These are phyloP conservation scores for Plectropomus leopardus DNA, from an alignment of 2,113 vertebrate species.

Conservation along the genomic window DNA sequence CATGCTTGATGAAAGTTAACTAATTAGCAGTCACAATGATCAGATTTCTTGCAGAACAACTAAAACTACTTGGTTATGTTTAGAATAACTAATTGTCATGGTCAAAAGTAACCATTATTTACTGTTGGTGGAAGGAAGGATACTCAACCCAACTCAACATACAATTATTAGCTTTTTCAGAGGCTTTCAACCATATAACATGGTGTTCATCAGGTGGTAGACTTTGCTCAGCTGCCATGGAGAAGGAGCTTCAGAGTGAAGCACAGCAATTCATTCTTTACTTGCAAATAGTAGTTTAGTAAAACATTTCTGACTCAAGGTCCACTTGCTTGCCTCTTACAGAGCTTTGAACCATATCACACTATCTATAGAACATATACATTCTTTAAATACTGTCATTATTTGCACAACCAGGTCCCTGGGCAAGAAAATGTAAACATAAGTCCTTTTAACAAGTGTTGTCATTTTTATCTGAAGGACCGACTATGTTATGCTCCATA, in stretches of 20 bases:
- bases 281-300: neutral
- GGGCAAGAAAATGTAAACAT: neutral
- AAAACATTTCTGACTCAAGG: neutral
- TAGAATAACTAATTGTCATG: neutral
- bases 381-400: neutral
- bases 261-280: neutral
- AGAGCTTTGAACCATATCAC: neutral
- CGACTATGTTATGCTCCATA: too few species aligned
- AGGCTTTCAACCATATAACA: neutral
- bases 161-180: neutral
- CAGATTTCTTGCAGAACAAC: neutral
- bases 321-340: neutral
- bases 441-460: neutral
- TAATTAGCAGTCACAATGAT: too few species aligned
- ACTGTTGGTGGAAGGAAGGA: too few species aligned
- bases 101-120: neutral
- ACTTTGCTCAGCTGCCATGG: neutral
- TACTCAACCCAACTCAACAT: neutral
- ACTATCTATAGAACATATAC: neutral
- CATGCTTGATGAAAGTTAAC: neutral
- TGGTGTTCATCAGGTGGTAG: neutral
- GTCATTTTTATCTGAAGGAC: neutral
- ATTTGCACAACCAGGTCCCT: neutral
- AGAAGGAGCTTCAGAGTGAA: neutral
- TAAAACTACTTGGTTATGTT: neutral